Evolutionary conservation across 1,140 invertebrate genomes (phyloP).

Genomic region (Ruditapes philippinarum): DNA sequence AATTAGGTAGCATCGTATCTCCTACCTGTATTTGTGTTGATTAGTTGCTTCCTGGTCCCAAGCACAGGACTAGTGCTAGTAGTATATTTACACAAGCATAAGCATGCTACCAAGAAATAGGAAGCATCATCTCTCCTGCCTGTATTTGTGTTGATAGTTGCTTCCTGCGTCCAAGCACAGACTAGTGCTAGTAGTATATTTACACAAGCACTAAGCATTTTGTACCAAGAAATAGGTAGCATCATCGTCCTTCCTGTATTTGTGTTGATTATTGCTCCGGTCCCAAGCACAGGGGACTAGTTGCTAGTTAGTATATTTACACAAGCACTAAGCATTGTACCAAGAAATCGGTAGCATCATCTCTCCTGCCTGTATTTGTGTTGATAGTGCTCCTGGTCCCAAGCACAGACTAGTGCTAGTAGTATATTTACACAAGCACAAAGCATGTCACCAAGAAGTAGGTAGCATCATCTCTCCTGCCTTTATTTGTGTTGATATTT

Average conservation of each 20-base stretch:
- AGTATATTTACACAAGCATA: conserved; percentile 5
- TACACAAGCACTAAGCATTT: not conserved
- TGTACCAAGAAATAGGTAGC: conserved; percentile 11
- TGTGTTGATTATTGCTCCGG: not conserved
- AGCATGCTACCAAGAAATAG: conserved; percentile 11
- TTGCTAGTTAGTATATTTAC: not conserved
- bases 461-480: not conserved
- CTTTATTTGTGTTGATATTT: not conserved
- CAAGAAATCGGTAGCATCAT: not conserved
- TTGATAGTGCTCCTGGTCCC: not conserved
- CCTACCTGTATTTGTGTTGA: not conserved
- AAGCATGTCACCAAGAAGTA: not conserved
- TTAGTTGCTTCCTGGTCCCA: not conserved
- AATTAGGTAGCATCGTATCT: not conserved
- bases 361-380: not conserved
- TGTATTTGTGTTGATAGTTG: not conserved
- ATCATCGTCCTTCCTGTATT: not conserved
- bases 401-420: conserved; percentile 37
- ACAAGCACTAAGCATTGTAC: conserved; percentile 13
- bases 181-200: conserved; percentile 9
- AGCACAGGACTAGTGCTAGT: conserved; percentile 6
- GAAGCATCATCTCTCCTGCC: not conserved
- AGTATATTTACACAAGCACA: not conserved
- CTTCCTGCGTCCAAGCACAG: not conserved
- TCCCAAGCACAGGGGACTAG: conserved; percentile 15